Percentiles rank a stretch among this genome's conserved stretches.
These are phyloP conservation scores for Serinus canaria DNA, from an alignment of 2,113 vertebrate species.

Conservation along the genomic window DNA sequence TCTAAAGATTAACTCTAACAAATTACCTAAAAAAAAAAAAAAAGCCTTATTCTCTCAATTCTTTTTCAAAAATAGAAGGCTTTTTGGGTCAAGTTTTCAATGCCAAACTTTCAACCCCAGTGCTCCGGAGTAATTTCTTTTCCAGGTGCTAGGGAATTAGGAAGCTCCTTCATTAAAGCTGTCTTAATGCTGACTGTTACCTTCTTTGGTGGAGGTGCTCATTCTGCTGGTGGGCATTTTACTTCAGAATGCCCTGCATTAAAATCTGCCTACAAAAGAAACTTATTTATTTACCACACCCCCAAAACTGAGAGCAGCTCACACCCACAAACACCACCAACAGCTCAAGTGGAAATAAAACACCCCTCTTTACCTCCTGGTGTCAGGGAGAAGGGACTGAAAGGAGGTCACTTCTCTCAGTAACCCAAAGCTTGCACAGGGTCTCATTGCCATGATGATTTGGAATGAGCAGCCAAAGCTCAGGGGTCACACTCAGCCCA, in stretches of 20 bases:
- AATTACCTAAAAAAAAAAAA: background rate
- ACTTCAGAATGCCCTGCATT: background rate
- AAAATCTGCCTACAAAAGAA: background rate
- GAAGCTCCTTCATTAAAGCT: background rate
- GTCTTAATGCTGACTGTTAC: background rate
- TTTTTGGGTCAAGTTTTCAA: background rate
- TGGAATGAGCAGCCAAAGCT: background rate
- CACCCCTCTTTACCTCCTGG: background rate
- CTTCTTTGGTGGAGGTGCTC: background rate
- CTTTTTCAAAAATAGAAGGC: background rate
- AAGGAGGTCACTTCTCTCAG: background rate
- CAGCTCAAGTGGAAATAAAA: background rate
- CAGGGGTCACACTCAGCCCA: background rate
- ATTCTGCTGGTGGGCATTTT: background rate
- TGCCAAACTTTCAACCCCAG: background rate
- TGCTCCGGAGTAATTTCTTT: background rate
- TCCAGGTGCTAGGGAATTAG: background rate
- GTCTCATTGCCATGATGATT: background rate
- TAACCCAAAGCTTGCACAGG: accelerated
- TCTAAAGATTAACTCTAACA: background rate
- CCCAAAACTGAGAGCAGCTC: background rate
- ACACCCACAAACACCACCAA: too few relatives aligned
- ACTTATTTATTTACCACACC: accelerated
- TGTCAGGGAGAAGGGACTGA: background rate
- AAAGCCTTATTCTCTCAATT: background rate